Percentiles rank a stretch among this genome's conserved stretches.
These are phyloP conservation scores for Philotrypesis tridentata DNA, from an alignment of 1,140 invertebrate genomes.

Conservation along the genomic window DNA sequence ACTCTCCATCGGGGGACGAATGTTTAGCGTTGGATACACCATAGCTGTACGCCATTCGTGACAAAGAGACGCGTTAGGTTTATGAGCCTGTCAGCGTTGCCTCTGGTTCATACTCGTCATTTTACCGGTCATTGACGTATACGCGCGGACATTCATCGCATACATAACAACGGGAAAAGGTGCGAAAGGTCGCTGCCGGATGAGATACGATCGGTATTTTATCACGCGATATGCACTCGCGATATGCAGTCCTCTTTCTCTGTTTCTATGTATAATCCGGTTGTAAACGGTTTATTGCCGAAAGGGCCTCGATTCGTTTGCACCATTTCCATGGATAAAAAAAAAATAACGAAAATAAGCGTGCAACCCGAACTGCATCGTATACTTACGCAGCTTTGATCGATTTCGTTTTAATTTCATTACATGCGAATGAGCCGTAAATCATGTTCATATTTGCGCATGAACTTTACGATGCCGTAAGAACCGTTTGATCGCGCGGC, in stretches of 20 bases:
- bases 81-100: slow-evolving; percentile 56
- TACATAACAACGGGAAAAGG: slow-evolving; percentile 53
- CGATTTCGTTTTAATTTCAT: no score
- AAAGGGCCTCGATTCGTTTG: neutral
- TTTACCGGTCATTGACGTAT: slow-evolving; percentile 55
- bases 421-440: no score
- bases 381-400: neutral
- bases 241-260: neutral
- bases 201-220: slow-evolving; percentile 58
- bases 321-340: neutral
- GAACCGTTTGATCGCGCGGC: no score
- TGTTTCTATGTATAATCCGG: neutral
- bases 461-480: no score
- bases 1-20: slow-evolving; percentile 36
- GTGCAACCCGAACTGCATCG: no score
- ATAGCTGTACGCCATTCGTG: neutral
- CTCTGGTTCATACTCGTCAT: slow-evolving; percentile 57
- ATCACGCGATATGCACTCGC: slow-evolving; percentile 49
- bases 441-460: no score
- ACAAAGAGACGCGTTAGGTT: slow-evolving; percentile 53
- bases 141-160: slow-evolving; percentile 33
- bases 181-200: slow-evolving; percentile 52
- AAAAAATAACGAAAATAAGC: neutral
- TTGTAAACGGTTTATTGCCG: slow-evolving; percentile 20
- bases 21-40: neutral